Conservation (phyloP, 2,113 vertebrate genomes). For the Rhegmatorhina hoffmannsi region DNA sequence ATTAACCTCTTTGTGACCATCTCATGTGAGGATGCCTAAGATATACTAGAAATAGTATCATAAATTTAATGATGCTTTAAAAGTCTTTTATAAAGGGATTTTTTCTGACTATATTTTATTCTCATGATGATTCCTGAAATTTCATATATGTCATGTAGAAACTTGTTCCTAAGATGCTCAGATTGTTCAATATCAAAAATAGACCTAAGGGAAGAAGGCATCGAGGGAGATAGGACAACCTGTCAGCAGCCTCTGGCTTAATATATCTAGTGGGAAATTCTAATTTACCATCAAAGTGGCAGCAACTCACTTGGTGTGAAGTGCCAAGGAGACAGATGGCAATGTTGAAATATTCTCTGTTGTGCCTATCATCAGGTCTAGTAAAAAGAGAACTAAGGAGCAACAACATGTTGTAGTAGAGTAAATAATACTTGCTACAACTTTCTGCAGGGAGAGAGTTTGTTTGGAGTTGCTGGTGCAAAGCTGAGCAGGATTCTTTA, state of each 20-base stretch:
- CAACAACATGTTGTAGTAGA: slow-evolving; percentile 40
- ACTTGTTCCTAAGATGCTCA: not conserved
- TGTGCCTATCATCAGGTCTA: slow-evolving; percentile 65
- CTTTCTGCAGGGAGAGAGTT: not conserved
- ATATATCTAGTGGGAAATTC: slow-evolving; percentile 21
- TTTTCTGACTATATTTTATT: not conserved
- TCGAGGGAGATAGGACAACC: not conserved
- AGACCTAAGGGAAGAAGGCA: not conserved
- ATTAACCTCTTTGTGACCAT: not conserved
- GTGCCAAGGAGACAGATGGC: slow-evolving; percentile 68
- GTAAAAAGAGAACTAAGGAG: slow-evolving; percentile 49
- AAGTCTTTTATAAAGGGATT: not conserved
- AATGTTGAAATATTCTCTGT: slow-evolving; percentile 58
- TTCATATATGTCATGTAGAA: not conserved
- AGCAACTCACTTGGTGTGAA: not conserved
- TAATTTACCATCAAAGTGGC: slow-evolving; percentile 40
- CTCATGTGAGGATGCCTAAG: not conserved
- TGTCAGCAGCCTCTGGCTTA: slow-evolving; percentile 9
- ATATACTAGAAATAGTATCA: not conserved
- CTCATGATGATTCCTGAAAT: not conserved
- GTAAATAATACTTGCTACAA: slow-evolving; percentile 44
- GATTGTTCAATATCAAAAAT: not conserved
- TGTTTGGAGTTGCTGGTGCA: not conserved
- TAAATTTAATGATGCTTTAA: not conserved
- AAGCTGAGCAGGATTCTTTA: not conserved